Evolutionary conservation across 2,797 vertebrate genomes (phyloP).

Genomic region (Lindbergichthys nudifrons): DNA sequence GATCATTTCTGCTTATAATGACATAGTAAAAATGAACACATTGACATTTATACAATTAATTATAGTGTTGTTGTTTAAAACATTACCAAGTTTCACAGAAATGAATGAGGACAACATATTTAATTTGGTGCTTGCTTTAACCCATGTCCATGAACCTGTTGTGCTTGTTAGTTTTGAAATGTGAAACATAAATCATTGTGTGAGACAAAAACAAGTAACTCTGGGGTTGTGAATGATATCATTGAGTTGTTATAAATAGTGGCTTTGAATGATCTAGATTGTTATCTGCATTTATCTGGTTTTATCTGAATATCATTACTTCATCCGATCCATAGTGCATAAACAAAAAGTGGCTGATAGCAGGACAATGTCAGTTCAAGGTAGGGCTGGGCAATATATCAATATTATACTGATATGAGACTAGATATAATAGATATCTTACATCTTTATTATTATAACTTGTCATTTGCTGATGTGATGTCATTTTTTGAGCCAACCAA

Average conservation of each 20-base stretch:
- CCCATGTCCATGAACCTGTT: constrained; percentile 4
- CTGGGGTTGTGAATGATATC: constrained; percentile 6
- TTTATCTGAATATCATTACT: constrained; percentile 5
- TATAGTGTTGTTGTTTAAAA: not conserved
- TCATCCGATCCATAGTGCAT: constrained; percentile 41
- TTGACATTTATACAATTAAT: constrained; percentile 23
- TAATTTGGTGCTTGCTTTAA: not conserved
- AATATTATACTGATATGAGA: no score
- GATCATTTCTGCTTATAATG: constrained; percentile 24
- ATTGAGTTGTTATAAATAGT: constrained; percentile 51
- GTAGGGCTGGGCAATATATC: no score
- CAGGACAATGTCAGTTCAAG: constrained; percentile 32
- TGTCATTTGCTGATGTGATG: no score
- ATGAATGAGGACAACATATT: constrained; percentile 1
- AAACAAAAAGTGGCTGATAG: constrained; percentile 61
- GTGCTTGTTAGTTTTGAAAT: constrained; percentile 33
- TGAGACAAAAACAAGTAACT: constrained; percentile 10
- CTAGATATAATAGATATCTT: no score
- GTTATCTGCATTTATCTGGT: constrained; percentile 5
- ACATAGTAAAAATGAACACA: constrained; percentile 35
- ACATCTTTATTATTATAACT: no score
- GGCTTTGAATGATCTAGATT: constrained; percentile 49
- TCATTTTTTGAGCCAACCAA: no score
- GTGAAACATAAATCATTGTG: constrained; percentile 3
- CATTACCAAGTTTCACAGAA: constrained; percentile 16